Percentiles rank a stretch among this genome's conserved stretches.
Evolutionary conservation across 2,113 vertebrate species (phyloP).

Genomic region (Spermophilus dauricus): DNA sequence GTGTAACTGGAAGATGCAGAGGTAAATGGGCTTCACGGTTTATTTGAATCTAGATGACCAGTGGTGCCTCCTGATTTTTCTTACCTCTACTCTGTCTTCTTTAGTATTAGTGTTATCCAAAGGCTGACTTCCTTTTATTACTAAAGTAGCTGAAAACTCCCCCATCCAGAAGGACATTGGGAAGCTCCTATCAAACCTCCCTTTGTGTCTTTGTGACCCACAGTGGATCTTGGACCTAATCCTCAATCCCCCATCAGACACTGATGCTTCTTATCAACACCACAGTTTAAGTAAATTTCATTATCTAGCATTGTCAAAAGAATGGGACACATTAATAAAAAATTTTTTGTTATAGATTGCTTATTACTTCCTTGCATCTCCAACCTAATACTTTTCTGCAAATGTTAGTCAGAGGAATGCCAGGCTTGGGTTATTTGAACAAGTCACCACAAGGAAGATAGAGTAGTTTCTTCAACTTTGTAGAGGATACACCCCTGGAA

Average conservation of each 20-base stretch:
- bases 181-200: not conserved
- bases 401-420: not conserved
- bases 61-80: not conserved
- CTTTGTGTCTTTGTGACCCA: not conserved
- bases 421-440: not conserved
- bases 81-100: conserved; percentile 40
- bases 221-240: not conserved
- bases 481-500: not conserved
- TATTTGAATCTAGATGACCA: not conserved
- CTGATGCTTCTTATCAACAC: not conserved
- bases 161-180: not conserved
- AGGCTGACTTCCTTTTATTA: not conserved
- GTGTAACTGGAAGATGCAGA: not conserved
- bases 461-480: not conserved
- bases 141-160: not conserved
- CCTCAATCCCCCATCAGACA: not conserved
- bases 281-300: conserved; percentile 7
- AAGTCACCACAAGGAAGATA: not conserved
- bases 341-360: not conserved
- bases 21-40: not conserved
- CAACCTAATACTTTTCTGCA: not conserved
- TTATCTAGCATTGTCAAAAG: not conserved
- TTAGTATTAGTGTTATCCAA: not conserved
- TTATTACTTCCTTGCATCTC: not conserved
- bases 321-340: not conserved